phyloP scores from a whole-genome alignment of 1,140 invertebrate genomes.

The Caerostris extrusa region DNA sequence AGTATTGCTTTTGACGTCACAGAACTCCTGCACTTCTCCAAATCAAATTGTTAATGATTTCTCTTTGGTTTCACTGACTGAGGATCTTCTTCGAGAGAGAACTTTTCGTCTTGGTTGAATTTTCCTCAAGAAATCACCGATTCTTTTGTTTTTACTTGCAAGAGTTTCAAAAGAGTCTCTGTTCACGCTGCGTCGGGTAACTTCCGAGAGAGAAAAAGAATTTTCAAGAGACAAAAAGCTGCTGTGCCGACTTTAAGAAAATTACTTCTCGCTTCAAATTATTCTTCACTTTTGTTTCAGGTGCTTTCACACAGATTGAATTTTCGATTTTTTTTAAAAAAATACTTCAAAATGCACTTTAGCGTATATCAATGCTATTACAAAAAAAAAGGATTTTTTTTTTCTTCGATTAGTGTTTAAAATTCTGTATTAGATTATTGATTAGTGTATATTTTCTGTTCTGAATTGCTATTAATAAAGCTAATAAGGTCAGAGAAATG shows the following conservation, averaged over 20 bases:
- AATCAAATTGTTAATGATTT: constrained; percentile 77
- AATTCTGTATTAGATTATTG: neutral
- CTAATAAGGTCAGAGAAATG: too few relatives aligned
- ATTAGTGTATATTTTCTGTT: too few relatives aligned
- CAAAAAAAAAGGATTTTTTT: neutral
- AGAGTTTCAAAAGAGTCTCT: constrained; percentile 7
- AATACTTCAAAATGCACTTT: neutral
- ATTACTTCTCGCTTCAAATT: constrained; percentile 32
- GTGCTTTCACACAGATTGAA: constrained; percentile 18
- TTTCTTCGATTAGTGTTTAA: neutral
- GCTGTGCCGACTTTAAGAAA: constrained; percentile 17
- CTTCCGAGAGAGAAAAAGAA: neutral
- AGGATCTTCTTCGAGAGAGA: constrained; percentile 15
- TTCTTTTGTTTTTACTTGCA: constrained; percentile 29
- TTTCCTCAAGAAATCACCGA: constrained; percentile 42
- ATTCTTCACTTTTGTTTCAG: constrained; percentile 10
- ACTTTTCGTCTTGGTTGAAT: constrained; percentile 36
- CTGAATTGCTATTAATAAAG: too few relatives aligned
- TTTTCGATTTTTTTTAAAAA: neutral
- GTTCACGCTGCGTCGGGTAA: constrained; percentile 28
- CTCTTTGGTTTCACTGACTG: constrained; percentile 43
- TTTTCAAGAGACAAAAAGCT: constrained; percentile 28
- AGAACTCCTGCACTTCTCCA: constrained; percentile 66
- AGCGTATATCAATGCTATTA: neutral
- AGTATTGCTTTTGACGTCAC: constrained; percentile 57